These are phyloP conservation scores for Helostoma temminkii DNA, from an alignment of 2,797 vertebrate genomes.

Conservation along the genomic window DNA sequence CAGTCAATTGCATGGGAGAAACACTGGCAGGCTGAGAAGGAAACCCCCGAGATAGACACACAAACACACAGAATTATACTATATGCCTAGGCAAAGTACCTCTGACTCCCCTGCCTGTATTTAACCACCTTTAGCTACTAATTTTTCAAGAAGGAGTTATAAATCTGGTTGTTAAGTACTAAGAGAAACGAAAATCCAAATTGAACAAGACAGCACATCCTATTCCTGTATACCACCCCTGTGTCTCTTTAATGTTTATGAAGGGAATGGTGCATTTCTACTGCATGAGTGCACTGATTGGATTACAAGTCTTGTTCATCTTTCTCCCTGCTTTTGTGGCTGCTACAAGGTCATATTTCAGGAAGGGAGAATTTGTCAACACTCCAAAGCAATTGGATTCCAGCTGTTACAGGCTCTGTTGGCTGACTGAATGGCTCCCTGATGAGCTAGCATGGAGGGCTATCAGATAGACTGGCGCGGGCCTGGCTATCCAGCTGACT, in stretches of 20 bases:
- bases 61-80: constrained; percentile 49
- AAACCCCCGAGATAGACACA: constrained; percentile 71
- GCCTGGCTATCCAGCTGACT: constrained; percentile 18
- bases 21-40: constrained; percentile 92
- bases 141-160: constrained; percentile 35
- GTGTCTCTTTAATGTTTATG: constrained; percentile 55
- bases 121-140: constrained; percentile 55
- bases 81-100: constrained; percentile 48
- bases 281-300: constrained; percentile 35
- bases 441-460: constrained; percentile 39
- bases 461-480: constrained; percentile 13
- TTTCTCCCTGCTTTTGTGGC: constrained; percentile 35
- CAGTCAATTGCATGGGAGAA: constrained; percentile 92
- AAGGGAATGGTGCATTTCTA: constrained; percentile 50
- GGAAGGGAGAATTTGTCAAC: constrained; percentile 54
- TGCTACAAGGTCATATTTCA: constrained; percentile 57
- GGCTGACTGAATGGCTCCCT: constrained; percentile 34
- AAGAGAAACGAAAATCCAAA: constrained; percentile 61
- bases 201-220: constrained; percentile 48
- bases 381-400: constrained; percentile 65
- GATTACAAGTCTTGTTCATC: constrained; percentile 55
- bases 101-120: constrained; percentile 29
- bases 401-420: constrained; percentile 49
- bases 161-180: constrained; percentile 45
- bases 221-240: constrained; percentile 52